Base-by-base conservation (phyloP, 1,140 invertebrate species). In the Anastrepha ludens region DNA sequence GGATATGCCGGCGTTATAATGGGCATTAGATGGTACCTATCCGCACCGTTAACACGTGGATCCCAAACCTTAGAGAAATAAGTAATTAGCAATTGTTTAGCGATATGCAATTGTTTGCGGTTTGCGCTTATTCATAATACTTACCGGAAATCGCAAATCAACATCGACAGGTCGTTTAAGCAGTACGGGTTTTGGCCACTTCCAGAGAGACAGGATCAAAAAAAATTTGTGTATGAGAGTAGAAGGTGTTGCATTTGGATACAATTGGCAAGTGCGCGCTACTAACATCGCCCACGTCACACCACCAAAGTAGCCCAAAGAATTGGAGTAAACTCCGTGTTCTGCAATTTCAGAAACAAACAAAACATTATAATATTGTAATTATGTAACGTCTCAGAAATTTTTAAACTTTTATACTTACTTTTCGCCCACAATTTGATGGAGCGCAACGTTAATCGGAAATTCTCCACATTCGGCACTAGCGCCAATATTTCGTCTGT, bases 281-380 rank as follows among this genome's bases (percentile, higher is more conserved):
- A 99, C 98, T 50, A 99, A 93, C 97, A 99, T 99, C 41, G 99
- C 99, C 99, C 99, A 99, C 0, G 98, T 99, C 44, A 99, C 98
- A 88, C 99, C 99, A 86, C 99, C 99, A 78, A 99, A 95, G 93
- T 99, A 99, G 39, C 99, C 99, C 88, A 99, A 94, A 0, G 97
- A 97, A 95, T 99, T 99, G 74, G 98, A 99, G 94, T 99, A 99
- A 87, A 99, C 98, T 62, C 99, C 98, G 94, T 98, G 97, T 90
- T 95, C 97, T 98, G 90, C 88, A 67, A 58, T 11, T 47, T 1
- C 89, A 91, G 89, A 89, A 87, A 92, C 90, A 87, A 85, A 88
- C 88, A 85, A 88, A 87, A 44, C 58, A 64, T 29, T 29, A 29
- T 29, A 29, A 29, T 29, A 29, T 29, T 29, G 29, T 29, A 29